A percentile compares a stretch with the other conserved stretches of the same genome.
Conservation (phyloP, 2,113 vertebrate species). For the Hippocampus abdominalis region DNA sequence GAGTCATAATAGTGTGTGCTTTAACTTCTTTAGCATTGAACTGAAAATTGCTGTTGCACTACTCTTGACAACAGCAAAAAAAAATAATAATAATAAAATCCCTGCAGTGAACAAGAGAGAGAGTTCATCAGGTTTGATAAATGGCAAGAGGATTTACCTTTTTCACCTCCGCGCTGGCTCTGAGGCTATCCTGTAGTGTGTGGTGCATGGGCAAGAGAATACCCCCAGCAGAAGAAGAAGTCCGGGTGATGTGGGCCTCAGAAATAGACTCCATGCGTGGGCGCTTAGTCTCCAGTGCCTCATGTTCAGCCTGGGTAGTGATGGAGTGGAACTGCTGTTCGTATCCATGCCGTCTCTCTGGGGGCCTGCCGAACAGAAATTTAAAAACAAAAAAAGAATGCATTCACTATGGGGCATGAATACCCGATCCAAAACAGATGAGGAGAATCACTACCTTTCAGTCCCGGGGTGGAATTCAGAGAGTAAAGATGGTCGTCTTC, state of each 20-base stretch:
- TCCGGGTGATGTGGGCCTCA: conserved; percentile 84
- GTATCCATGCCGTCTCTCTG: conserved; percentile 91
- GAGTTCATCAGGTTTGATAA: background rate
- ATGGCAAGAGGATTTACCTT: conserved; percentile 77
- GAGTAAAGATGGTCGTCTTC: conserved; percentile 89
- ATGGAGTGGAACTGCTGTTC: conserved; percentile 86
- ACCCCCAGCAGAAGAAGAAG: conserved; percentile 61
- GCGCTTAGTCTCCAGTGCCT: conserved; percentile 86
- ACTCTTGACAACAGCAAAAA: background rate
- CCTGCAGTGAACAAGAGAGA: background rate
- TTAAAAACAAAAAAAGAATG: conserved; percentile 22
- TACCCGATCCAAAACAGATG: background rate
- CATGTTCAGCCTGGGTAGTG: conserved; percentile 81
- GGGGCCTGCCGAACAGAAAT: conserved; percentile 75
- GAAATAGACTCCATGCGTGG: conserved; percentile 87
- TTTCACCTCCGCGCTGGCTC: conserved; percentile 83
- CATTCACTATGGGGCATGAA: background rate
- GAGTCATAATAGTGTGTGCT: background rate
- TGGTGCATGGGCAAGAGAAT: conserved; percentile 81
- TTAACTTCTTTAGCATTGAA: background rate
- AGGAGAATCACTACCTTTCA: conserved; percentile 78
- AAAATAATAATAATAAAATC: background rate
- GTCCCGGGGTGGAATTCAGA: conserved; percentile 95
- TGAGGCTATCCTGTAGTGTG: conserved; percentile 83
- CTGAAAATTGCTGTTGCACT: background rate